Percentiles rank a stretch among this genome's conserved stretches.
Conservation (phyloP, 2,113 vertebrate genomes). For the Gnathonemus longibarbis region DNA sequence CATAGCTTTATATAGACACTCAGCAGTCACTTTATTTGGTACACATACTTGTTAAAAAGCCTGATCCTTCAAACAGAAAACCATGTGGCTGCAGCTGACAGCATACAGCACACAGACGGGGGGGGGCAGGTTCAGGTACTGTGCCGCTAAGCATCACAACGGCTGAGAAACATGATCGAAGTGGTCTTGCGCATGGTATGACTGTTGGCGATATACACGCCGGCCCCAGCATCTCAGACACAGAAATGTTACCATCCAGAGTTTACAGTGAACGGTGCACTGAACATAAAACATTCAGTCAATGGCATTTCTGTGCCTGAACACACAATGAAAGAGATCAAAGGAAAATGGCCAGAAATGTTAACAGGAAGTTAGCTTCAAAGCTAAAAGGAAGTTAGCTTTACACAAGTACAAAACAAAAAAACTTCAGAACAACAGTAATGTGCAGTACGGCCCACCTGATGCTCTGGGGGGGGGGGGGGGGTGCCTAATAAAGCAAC, state of each 20-base stretch:
- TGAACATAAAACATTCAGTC: neutral
- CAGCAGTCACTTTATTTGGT: neutral
- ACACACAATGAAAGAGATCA: neutral
- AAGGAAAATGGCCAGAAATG: neutral
- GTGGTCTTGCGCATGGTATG: neutral
- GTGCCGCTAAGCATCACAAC: neutral
- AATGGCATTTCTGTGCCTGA: neutral
- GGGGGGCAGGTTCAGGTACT: neutral
- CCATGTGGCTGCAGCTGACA: neutral
- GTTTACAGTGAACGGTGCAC: neutral
- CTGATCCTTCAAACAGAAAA: neutral
- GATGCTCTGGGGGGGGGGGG: neutral
- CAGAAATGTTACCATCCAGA: neutral
- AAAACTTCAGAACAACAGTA: neutral
- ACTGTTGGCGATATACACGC: neutral
- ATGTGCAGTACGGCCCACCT: neutral
- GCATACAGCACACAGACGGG: neutral
- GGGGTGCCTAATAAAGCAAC: neutral
- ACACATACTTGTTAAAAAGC: neutral
- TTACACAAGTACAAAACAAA: neutral
- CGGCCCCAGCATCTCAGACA: neutral
- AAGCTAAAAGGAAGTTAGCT: neutral
- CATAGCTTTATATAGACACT: neutral
- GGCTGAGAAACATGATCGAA: neutral
- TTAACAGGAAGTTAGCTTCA: neutral